Evolutionary conservation across 1,140 invertebrate species (phyloP), one percentile per base, ranked within the genome.

Genomic region (Drosophila ercepeae): DNA sequence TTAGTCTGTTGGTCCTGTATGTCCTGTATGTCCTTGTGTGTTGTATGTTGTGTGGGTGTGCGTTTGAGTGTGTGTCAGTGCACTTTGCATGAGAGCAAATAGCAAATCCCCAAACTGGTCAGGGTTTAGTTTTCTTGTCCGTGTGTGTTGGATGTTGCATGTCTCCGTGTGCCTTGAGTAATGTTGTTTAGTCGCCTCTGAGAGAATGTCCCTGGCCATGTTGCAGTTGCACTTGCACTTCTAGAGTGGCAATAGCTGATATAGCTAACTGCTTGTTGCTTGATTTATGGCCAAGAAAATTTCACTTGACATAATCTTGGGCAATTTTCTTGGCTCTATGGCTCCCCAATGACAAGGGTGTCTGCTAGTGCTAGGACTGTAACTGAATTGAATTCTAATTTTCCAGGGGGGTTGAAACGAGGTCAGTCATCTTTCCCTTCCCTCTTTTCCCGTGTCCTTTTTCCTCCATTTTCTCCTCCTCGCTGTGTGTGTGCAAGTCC

Each of bases 341-440:
- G 58, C 70, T 58, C 77, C 72, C 44, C 50, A 42, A 59, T 45
- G 36, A 48, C 54, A 19, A 7, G 27, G 54, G 18, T 36, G 55
- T 9, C 42, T 63, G 23, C 13, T 13, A 13, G 36, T 13, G n/a
- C 2, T 32, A 6, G 36, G 29, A 32, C 36, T 2, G 36, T 39
- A 57, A 67, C 29, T 46, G 68, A 79, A 83, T 83, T 83, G 75
- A 86, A 83, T 72, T 79, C 68, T 86, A 72, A 83, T 83, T 79
- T 75, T 8, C 27, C 9, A 14, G 32, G 53, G 36, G 51, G 46
- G 21, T 21, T 27, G 51, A 53, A 83, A 83, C 48, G 65, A 72
- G 79, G 81, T 83, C 79, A 79, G 60, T 49, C 64, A 53, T 60
- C 16, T 19, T 14, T 3, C 4, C 7, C 41, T 25, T 34, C 18